These are phyloP conservation scores for Gorsachius goisagi DNA, from an alignment of 2,113 vertebrate genomes.

Conservation along the genomic window DNA sequence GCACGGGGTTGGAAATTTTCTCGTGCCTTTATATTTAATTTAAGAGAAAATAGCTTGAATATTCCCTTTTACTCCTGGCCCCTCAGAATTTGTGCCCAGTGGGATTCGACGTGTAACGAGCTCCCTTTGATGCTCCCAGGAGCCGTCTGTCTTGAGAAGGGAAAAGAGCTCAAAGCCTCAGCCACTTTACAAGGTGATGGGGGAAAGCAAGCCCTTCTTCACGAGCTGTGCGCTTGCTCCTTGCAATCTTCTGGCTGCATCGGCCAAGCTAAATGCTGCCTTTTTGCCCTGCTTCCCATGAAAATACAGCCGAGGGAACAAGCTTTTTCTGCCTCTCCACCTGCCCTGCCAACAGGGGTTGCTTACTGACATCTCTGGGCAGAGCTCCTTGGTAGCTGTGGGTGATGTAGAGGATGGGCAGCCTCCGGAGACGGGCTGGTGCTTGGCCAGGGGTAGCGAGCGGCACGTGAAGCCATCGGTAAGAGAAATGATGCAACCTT, in stretches of 20 bases:
- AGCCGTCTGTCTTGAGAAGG: conserved; percentile 7
- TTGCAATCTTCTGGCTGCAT: neutral
- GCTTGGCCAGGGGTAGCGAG: neutral
- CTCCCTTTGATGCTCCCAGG: conserved; percentile 42
- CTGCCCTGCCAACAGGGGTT: neutral
- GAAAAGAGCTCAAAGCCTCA: neutral
- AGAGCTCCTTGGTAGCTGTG: neutral
- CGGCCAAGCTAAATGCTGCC: neutral
- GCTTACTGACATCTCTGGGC: neutral
- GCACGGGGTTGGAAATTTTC: neutral
- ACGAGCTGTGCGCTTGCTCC: neutral
- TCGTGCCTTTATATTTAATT: conserved; percentile 27
- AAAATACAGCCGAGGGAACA: neutral
- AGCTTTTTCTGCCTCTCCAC: neutral
- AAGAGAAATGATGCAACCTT: neutral
- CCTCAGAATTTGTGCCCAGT: neutral
- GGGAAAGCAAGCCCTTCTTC: neutral
- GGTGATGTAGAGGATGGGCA: neutral
- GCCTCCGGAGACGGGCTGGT: neutral
- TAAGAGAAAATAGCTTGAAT: conserved; percentile 27
- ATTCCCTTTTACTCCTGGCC: conserved; percentile 44
- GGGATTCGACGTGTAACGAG: neutral
- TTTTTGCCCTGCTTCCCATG: neutral
- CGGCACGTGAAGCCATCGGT: neutral
- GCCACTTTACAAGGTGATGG: neutral